Conservation (phyloP, 1,140 invertebrate species). For the Pantala flavescens region DNA sequence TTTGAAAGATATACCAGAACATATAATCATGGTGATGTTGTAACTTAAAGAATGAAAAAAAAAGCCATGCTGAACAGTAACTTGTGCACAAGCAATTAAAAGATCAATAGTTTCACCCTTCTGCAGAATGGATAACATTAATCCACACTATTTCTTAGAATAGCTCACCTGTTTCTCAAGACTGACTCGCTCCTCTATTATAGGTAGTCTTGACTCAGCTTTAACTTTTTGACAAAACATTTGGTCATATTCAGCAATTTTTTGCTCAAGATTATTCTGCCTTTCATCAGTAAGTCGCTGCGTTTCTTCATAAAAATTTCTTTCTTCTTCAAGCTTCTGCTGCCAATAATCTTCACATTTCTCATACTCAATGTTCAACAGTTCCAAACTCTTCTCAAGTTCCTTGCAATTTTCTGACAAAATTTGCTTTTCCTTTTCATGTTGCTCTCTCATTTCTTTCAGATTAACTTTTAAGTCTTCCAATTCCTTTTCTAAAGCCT, state of each 20-base stretch:
- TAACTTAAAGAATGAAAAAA: no score
- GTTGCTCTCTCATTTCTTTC: conserved; percentile 23
- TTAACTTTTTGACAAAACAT: conserved; percentile 44
- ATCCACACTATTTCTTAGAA: no score
- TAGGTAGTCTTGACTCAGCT: conserved; percentile 45
- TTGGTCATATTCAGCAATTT: conserved; percentile 70
- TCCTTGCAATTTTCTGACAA: conserved; percentile 47
- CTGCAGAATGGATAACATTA: no score
- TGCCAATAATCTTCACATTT: conserved; percentile 79
- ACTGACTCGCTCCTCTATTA: conserved; percentile 62
- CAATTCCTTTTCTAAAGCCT: conserved; percentile 19
- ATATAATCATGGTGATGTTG: no score
- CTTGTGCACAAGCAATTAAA: no score
- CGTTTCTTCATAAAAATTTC: conserved; percentile 61
- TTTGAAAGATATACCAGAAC: no score
- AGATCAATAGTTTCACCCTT: no score
- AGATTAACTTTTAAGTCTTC: conserved; percentile 19
- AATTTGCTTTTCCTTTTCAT: conserved; percentile 37
- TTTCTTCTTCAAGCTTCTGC: conserved; percentile 63
- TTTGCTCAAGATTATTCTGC: conserved; percentile 55
- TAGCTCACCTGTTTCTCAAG: conserved; percentile 52
- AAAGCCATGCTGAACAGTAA: no score
- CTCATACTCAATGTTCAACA: conserved; percentile 63
- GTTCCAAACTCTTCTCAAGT: conserved; percentile 58
- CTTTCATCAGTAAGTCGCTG: conserved; percentile 66